A percentile compares a stretch with the other conserved stretches of the same genome.
Conservation (phyloP, 2,888 invertebrate species). For the Embidobia sp. region DNA sequence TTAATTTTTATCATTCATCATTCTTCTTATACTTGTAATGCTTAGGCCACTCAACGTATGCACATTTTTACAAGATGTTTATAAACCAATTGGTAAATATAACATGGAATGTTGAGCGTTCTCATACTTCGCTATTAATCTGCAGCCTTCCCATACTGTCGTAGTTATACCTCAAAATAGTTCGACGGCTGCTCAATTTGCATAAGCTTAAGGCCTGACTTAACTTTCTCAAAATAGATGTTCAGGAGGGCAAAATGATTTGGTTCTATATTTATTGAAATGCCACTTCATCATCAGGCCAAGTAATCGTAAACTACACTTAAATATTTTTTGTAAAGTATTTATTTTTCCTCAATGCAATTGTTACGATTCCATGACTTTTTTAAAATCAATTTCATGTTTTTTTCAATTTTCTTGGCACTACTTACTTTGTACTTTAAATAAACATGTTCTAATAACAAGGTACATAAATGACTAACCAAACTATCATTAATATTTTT, state of each 20-base stretch:
- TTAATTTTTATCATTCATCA: no score
- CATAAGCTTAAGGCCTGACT: constrained; percentile 31
- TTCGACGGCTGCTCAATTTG: constrained; percentile 41
- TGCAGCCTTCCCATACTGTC: constrained; percentile 33
- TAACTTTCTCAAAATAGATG: constrained; percentile 47
- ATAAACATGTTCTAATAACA: no score
- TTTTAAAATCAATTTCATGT: no score
- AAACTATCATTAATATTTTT: no score
- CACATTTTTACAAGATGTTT: neutral
- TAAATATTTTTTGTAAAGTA: no score
- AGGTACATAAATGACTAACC: no score
- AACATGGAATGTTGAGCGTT: constrained; percentile 34
- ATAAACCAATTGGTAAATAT: constrained; percentile 28
- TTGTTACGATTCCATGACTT: neutral
- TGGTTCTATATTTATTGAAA: constrained; percentile 41
- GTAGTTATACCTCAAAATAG: constrained; percentile 53
- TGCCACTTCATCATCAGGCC: constrained; percentile 17
- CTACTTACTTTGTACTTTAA: no score
- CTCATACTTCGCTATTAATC: constrained; percentile 34
- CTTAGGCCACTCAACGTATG: no score
- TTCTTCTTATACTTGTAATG: no score
- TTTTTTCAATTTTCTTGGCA: no score
- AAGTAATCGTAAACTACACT: constrained; percentile 23
- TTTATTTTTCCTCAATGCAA: neutral
- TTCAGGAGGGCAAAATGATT: constrained; percentile 16